Evolutionary conservation across 1,140 invertebrate species (phyloP), one percentile per base, ranked within the genome.

Genomic region (Cherax quadricarinatus): DNA sequence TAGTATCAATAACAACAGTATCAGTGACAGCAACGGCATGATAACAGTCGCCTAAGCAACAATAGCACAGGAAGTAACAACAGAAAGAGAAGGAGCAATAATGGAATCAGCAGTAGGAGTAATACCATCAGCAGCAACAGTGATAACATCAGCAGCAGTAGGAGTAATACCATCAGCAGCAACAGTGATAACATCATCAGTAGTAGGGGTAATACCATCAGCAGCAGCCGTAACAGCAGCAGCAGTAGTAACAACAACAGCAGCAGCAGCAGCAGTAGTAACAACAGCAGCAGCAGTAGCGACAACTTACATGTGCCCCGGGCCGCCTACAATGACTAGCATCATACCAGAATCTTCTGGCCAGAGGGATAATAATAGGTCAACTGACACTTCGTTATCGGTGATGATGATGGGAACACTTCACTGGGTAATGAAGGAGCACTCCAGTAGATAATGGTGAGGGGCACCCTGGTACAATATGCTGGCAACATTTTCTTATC

Each of bases 311-410:
- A 62, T 7, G 82, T 21, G 82, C 30, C 78, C 18, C 12, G 16
- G 21, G 79, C 21, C 4, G 79, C 5, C 1, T 18, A 21, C 79
- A 49, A 49, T 85, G 83, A 85, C 83, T 85, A 30, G 83, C 83
- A 9, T 30, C 70, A 24, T 24, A 24, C 14, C 7, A 10, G 24
- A 14, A 30, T 75, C 70, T 75, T 30, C n/a, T 24, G n/a, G 3
- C 70, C 70, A 5, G 14, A 30, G 83, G 83, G n/a, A 66, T 85
- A 85, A 85, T 85, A 60, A 85, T 70, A 41, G 83, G 16, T 18
- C 24, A 21, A 18, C 30, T 70, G 83, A 85, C 83, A 70, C 83
- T 85, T 85, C 83, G 60, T 85, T 85, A 85, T 70, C 83, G 24
- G 60, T 48, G 60, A 85, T 85, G 83, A 70, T 85, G 83, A 70